Evolutionary conservation across 2,113 vertebrate species (phyloP).

Genomic region (Python bivittatus): DNA sequence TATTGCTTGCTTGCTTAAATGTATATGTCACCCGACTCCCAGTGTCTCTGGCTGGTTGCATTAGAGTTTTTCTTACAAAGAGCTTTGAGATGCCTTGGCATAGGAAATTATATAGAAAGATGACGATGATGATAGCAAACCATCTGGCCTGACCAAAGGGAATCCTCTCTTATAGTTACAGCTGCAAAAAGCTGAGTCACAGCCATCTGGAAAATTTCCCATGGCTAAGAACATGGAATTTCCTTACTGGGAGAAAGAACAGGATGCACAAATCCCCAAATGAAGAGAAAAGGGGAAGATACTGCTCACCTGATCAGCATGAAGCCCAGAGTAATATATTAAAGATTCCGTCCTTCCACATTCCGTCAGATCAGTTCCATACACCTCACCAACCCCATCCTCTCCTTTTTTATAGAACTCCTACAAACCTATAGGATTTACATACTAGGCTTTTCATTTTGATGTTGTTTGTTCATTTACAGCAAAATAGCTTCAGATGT

Average conservation of each 20-base stretch:
- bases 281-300: background rate
- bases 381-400: background rate
- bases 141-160: too few relatives aligned
- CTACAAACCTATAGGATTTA: background rate
- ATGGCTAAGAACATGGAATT: background rate
- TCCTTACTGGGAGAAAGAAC: background rate
- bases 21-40: too few relatives aligned
- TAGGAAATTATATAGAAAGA: too few relatives aligned
- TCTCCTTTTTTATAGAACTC: background rate
- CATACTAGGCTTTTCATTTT: background rate
- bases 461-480: background rate
- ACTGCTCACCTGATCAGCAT: background rate
- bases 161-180: too few relatives aligned
- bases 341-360: background rate
- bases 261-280: background rate
- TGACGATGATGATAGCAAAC: too few relatives aligned
- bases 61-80: too few relatives aligned
- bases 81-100: too few relatives aligned
- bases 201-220: background rate
- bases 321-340: background rate
- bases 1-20: too few relatives aligned
- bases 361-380: background rate
- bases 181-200: background rate
- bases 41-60: too few relatives aligned
- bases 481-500: background rate